A percentile compares a stretch with the other conserved stretches of the same genome.
Evolutionary conservation across 2,888 invertebrate genomes (phyloP).

Genomic region (Nipponacmea schrenckii): DNA sequence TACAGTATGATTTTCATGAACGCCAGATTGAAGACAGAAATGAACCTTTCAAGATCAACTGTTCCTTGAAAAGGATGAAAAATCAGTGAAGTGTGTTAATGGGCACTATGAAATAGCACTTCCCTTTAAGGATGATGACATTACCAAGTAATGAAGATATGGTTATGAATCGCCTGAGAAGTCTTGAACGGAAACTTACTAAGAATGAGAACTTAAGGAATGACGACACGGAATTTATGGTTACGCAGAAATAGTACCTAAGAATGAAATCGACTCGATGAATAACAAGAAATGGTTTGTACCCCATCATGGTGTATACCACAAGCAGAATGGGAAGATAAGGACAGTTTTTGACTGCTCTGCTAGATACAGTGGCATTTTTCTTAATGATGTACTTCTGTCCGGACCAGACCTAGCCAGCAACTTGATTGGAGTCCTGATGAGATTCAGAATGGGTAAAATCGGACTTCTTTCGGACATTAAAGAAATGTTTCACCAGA

Average conservation of each 20-base stretch:
- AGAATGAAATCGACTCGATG: not conserved
- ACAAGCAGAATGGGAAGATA: slow-evolving; percentile 26
- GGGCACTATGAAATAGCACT: slow-evolving; percentile 20
- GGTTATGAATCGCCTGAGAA: too few relatives aligned
- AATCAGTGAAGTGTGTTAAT: not conserved
- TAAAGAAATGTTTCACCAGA: slow-evolving; percentile 31
- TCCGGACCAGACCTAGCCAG: slow-evolving; percentile 39
- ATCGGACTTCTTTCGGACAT: slow-evolving; percentile 34
- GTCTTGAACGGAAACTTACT: too few relatives aligned
- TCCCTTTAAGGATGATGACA: slow-evolving; percentile 9
- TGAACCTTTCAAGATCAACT: slow-evolving; percentile 13
- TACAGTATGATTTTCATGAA: not conserved
- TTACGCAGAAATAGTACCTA: slow-evolving; percentile 21
- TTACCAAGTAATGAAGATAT: too few relatives aligned
- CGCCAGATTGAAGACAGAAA: not conserved
- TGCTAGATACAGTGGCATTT: slow-evolving; percentile 28
- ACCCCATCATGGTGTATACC: slow-evolving; percentile 30
- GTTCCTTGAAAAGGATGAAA: slow-evolving; percentile 13
- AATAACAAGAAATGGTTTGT: slow-evolving; percentile 29
- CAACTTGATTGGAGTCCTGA: slow-evolving; percentile 34
- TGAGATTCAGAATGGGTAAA: slow-evolving; percentile 33
- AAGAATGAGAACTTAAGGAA: too few relatives aligned
- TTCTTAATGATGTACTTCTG: slow-evolving; percentile 31
- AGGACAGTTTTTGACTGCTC: slow-evolving; percentile 34
- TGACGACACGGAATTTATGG: too few relatives aligned